These are phyloP conservation scores for Mantis religiosa DNA, from an alignment of 2,888 invertebrate species.

Conservation along the genomic window DNA sequence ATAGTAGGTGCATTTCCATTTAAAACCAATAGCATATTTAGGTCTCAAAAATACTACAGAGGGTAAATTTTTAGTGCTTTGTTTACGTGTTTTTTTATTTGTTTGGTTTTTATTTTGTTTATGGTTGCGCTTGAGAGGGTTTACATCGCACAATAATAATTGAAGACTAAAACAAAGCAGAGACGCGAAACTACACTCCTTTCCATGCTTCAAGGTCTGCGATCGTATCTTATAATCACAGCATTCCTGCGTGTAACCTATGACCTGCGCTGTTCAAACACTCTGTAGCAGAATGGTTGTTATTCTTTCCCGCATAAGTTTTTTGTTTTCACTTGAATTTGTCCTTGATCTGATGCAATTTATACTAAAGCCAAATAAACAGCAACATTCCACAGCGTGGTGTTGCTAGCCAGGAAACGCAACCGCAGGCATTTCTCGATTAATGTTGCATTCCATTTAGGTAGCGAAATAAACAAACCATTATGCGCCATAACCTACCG, in stretches of 20 bases:
- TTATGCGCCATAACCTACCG: neutral
- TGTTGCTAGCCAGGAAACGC: neutral
- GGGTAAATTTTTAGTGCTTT: too few species aligned
- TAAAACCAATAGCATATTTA: too few species aligned
- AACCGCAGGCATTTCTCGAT: neutral
- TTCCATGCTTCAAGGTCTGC: neutral
- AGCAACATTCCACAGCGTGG: neutral
- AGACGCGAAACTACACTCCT: too few species aligned
- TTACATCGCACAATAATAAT: too few species aligned
- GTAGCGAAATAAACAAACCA: neutral
- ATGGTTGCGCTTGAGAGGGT: too few species aligned
- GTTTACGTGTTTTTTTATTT: too few species aligned
- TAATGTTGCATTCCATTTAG: neutral
- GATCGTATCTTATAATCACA: neutral
- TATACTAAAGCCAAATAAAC: neutral
- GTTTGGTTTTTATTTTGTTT: too few species aligned
- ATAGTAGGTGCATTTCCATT: too few species aligned
- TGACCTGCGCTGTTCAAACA: neutral
- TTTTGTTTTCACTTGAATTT: neutral
- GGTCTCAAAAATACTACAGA: too few species aligned
- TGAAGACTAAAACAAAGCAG: too few species aligned
- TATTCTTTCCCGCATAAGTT: neutral
- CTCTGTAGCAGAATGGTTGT: too few species aligned
- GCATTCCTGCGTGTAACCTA: neutral
- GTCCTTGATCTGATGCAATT: neutral